Conservation (phyloP, 2,888 invertebrate species). For the Ypsolopha scabrella region DNA sequence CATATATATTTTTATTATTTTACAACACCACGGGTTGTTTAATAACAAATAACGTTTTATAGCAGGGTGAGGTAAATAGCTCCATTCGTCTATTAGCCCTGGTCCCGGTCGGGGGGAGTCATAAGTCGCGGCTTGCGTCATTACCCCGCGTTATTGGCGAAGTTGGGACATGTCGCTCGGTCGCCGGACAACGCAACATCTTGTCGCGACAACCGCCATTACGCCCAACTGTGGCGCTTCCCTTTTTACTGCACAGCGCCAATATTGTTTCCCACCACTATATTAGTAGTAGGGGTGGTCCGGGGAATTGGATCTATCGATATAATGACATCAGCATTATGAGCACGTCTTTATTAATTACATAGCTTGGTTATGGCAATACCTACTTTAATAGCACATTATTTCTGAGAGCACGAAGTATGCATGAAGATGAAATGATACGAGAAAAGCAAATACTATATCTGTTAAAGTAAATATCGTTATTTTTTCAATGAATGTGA, state of each 20-base stretch:
- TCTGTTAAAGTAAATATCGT: too few species aligned
- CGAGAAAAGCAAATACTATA: too few species aligned
- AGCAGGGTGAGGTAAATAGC: neutral
- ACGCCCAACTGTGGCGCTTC: constrained; percentile 44
- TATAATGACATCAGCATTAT: too few species aligned
- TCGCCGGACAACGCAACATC: constrained; percentile 45
- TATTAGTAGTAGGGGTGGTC: neutral
- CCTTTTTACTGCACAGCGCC: neutral
- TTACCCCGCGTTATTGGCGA: constrained; percentile 58
- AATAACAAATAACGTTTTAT: neutral
- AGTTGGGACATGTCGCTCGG: constrained; percentile 45
- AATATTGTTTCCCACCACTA: constrained; percentile 1
- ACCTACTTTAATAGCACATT: too few species aligned
- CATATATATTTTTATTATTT: too few species aligned
- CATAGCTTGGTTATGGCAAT: too few species aligned
- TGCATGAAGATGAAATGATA: too few species aligned
- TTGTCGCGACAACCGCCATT: constrained; percentile 57
- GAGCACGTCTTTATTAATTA: too few species aligned
- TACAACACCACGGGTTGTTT: neutral
- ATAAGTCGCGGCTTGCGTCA: constrained; percentile 47
- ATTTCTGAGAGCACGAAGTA: too few species aligned
- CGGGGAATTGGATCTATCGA: too few species aligned
- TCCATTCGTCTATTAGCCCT: neutral
- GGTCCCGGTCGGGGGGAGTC: constrained; percentile 15
- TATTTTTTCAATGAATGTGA: too few species aligned